Evolutionary conservation across 1,140 invertebrate species (phyloP).

Genomic region (Nebria ingens): DNA sequence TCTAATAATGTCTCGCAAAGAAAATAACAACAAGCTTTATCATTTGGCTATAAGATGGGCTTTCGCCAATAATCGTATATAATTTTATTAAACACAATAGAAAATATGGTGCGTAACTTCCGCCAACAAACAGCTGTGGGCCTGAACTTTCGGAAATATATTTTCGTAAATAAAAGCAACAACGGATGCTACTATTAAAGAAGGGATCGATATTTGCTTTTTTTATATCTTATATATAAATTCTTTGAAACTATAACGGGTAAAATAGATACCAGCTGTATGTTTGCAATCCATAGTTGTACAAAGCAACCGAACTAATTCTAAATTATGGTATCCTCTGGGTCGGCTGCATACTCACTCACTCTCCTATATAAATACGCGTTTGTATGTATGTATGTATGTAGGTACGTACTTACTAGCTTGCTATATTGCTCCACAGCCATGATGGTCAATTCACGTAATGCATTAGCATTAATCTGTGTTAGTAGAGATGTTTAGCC

Average conservation of each 20-base stretch:
- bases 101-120: not conserved
- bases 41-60: too few relatives aligned
- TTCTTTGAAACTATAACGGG: not conserved
- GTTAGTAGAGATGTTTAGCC: not conserved
- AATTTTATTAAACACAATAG: conserved; percentile 3
- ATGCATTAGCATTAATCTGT: not conserved
- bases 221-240: too few relatives aligned
- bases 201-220: too few relatives aligned
- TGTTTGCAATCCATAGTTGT: not conserved
- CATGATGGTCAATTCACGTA: not conserved
- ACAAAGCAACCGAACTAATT: not conserved
- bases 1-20: too few relatives aligned
- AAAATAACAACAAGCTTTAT: too few relatives aligned
- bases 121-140: not conserved
- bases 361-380: not conserved
- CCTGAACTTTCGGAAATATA: not conserved
- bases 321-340: not conserved
- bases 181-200: too few relatives aligned
- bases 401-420: too few relatives aligned
- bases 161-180: too few relatives aligned
- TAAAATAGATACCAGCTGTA: not conserved
- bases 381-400: not conserved
- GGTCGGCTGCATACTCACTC: not conserved
- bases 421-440: not conserved
- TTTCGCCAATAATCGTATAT: conserved; percentile 8